Conservation (phyloP, 2,113 vertebrate genomes). For the Malurus cyaneus region DNA sequence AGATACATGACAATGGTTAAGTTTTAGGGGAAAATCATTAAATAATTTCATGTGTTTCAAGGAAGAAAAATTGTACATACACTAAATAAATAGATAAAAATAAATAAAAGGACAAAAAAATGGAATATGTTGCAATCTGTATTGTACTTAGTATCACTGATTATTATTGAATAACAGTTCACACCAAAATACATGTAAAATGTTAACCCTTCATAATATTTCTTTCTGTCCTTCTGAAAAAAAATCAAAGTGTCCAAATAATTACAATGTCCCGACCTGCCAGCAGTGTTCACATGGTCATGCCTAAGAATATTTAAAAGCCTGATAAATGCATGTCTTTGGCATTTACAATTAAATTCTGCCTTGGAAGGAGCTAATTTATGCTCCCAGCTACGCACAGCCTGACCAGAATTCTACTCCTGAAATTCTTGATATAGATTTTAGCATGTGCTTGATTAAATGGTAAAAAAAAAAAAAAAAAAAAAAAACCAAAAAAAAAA, state of each 20-base stretch:
- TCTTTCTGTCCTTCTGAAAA: background rate
- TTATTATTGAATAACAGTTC: background rate
- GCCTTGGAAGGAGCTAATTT: background rate
- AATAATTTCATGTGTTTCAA: background rate
- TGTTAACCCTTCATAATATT: background rate
- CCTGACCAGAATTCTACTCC: background rate
- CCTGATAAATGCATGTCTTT: background rate
- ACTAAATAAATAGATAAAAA: too few species aligned
- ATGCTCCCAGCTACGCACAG: background rate
- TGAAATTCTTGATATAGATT: background rate
- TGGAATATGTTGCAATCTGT: background rate
- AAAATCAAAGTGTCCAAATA: background rate
- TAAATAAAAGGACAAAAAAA: background rate
- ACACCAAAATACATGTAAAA: background rate
- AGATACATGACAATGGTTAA: background rate
- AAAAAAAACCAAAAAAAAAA: background rate
- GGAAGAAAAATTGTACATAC: background rate
- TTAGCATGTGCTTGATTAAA: background rate
- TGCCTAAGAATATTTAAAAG: background rate
- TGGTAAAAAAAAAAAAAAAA: background rate
- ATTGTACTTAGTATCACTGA: background rate
- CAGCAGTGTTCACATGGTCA: background rate
- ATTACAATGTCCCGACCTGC: background rate
- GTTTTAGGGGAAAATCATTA: background rate
- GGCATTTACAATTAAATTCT: background rate